Evolutionary conservation across 2,888 invertebrate species (phyloP).

Genomic region (Luperina testacea): DNA sequence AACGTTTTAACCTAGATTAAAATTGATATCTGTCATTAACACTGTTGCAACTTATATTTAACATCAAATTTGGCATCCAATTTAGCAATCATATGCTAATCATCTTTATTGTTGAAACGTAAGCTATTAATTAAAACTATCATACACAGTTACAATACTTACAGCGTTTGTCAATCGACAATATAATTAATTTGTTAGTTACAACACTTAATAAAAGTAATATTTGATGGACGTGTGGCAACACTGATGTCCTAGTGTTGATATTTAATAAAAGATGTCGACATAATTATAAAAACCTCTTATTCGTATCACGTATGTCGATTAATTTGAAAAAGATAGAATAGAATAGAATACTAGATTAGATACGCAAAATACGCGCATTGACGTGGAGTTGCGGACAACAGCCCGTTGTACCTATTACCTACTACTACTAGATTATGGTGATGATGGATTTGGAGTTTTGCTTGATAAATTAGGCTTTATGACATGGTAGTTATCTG

Average conservation of each 20-base stretch:
- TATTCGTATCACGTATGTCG: background rate
- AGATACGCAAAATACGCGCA: too few relatives aligned
- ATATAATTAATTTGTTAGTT: constrained; percentile 43
- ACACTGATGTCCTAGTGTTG: constrained; percentile 18
- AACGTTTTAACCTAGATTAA: background rate
- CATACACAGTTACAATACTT: constrained; percentile 10
- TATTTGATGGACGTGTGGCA: constrained; percentile 33
- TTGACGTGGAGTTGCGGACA: too few relatives aligned
- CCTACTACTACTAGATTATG: too few relatives aligned
- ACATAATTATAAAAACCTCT: background rate
- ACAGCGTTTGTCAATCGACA: constrained; percentile 35
- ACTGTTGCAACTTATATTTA: constrained; percentile 12
- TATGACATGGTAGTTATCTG: background rate
- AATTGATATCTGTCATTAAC: background rate
- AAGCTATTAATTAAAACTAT: constrained; percentile 40
- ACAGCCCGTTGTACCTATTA: too few relatives aligned
- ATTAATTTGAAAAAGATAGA: background rate
- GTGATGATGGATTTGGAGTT: too few relatives aligned
- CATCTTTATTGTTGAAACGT: constrained; percentile 14
- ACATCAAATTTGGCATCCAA: constrained; percentile 24
- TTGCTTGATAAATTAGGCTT: too few relatives aligned
- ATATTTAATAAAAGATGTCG: constrained; percentile 9
- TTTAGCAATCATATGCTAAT: constrained; percentile 25
- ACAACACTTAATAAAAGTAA: constrained; percentile 23
- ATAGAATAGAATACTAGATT: too few relatives aligned